Evolutionary conservation across 1,140 invertebrate genomes (phyloP).

Genomic region (Sycophaga agraensis): DNA sequence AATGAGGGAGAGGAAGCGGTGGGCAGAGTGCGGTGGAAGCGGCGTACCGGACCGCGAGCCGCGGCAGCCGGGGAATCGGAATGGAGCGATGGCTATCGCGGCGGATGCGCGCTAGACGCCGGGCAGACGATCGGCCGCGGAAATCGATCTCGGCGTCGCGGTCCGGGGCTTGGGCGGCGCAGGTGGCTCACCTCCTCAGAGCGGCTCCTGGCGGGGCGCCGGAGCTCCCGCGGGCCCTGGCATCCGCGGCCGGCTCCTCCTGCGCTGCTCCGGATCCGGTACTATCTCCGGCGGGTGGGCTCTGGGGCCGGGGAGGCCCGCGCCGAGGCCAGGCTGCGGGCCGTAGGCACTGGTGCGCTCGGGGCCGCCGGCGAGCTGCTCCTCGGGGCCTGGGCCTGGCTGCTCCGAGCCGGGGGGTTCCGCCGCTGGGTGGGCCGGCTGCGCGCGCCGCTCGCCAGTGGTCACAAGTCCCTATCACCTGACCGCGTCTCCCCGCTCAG

Average conservation of each 20-base stretch:
- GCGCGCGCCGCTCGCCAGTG: slow-evolving; percentile 45
- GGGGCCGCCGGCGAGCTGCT: slow-evolving; percentile 50
- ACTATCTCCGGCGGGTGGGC: too few species aligned
- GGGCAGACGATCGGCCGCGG: slow-evolving; percentile 28
- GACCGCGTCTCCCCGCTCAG: slow-evolving; percentile 50
- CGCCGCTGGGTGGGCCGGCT: too few species aligned
- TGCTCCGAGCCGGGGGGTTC: too few species aligned
- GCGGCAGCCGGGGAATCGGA: too few species aligned
- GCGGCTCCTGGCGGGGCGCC: background rate
- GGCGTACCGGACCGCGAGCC: slow-evolving; percentile 1
- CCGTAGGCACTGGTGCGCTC: slow-evolving; percentile 56
- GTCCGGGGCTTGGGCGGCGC: too few species aligned
- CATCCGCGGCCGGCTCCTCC: too few species aligned
- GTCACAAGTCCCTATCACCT: slow-evolving; percentile 57
- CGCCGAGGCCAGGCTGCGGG: too few species aligned
- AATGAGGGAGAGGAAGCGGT: background rate
- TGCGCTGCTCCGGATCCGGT: too few species aligned
- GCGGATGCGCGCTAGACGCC: slow-evolving; percentile 33
- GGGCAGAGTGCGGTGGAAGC: too few species aligned
- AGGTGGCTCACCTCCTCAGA: background rate
- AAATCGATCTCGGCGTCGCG: slow-evolving; percentile 29
- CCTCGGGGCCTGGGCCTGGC: too few species aligned
- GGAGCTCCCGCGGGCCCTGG: too few species aligned
- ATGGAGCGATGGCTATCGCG: slow-evolving; percentile 9
- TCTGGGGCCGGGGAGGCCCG: too few species aligned